Base-by-base conservation (phyloP, 2,888 invertebrate genomes). In the Apotomis betuletana region DNA sequence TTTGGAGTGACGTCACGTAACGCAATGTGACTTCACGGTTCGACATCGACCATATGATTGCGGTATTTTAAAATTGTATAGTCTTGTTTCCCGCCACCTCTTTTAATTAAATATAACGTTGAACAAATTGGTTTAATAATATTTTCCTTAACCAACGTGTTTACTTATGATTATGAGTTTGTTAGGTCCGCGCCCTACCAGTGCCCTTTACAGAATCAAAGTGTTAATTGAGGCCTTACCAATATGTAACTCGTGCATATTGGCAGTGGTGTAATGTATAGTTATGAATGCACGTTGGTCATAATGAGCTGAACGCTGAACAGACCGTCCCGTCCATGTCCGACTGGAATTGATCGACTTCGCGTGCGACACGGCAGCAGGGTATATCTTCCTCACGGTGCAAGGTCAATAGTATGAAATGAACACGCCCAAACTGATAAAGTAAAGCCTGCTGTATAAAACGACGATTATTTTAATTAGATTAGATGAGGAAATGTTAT, bases 351-450 rank as follows among this genome's bases (percentile, higher is more conserved):
- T 27, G 5, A 8, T n/a, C n/a, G 46, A 65, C 38, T 51, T 75
- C 49, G 78, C 77, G 77, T 79, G 78, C 64, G 27, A 73, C 76
- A 75, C 75, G 67, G 69, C 73, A 67, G 68, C 70, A 68, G 67
- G 64, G 60, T 62, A 69, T 55, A 74, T 70, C 60, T 65, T 70
- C 74, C 73, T 73, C 54, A 59, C 68, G 60, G 41, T 75, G 60
- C 77, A 77, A 79, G 78, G 79, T 76, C 75, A 73, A 64, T 60
- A 49, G 67, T 67, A 70, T 62, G 41, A 4, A 41, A 41, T 41
- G 38, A 41, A 73, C 65, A 52, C 64, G 60, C 67, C 68, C 65
- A 63, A 74, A 70, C 63, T 38, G 70, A 73, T 75, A 69, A 75
- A 74, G 75, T 38, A 59, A 67, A 59, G 51, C 51, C 55, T 27